phyloP scores from a whole-genome alignment of 2,113 vertebrate genomes.

The Coregonus clupeaformis region DNA sequence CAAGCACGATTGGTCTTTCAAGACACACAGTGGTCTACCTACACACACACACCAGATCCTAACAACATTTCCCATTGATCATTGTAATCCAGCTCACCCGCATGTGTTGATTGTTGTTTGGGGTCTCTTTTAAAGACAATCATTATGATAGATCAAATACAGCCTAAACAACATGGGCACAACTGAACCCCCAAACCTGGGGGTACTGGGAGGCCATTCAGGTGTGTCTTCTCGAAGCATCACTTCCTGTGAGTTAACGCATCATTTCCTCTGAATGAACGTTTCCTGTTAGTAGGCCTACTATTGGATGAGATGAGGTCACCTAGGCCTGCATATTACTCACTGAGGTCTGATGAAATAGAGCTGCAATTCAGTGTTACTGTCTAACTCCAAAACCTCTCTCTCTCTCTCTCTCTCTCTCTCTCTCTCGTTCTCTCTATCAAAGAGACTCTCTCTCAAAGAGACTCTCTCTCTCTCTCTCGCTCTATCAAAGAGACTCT shows the following conservation, averaged over 20 bases:
- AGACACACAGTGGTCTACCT: neutral
- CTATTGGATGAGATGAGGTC: neutral
- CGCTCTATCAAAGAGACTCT: too few relatives aligned
- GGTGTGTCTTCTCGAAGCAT: too few relatives aligned
- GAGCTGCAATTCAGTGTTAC: conserved; percentile 35
- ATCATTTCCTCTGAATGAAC: too few relatives aligned
- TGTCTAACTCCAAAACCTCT: conserved; percentile 20
- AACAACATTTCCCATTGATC: conserved; percentile 2
- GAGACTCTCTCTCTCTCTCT: too few relatives aligned
- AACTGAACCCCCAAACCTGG: neutral
- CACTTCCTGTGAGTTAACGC: too few relatives aligned
- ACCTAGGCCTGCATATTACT: neutral
- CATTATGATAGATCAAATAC: neutral
- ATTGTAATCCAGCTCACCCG: neutral
- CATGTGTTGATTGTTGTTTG: neutral
- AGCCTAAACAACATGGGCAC: conserved; percentile 8
- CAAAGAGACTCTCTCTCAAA: too few relatives aligned
- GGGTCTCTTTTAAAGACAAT: neutral
- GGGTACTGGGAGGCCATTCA: neutral
- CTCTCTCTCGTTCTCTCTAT: too few relatives aligned
- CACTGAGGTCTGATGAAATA: conserved; percentile 46
- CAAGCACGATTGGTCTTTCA: neutral
- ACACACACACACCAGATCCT: neutral
- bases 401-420: too few relatives aligned
- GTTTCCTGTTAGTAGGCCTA: neutral